Base-by-base conservation (phyloP, 2,113 vertebrate species). In the Channa maculata region DNA sequence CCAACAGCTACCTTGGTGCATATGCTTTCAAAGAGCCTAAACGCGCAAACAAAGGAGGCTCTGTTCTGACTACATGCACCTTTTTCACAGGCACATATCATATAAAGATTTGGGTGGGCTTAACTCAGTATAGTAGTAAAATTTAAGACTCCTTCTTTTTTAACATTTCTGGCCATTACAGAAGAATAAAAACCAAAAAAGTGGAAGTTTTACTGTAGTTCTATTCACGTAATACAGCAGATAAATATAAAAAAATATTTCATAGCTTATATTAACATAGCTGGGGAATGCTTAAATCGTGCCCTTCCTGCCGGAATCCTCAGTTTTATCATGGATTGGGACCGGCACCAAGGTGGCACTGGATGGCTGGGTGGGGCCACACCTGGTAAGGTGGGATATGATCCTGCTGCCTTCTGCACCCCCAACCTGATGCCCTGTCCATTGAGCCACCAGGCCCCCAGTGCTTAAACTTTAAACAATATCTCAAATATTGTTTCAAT, bases 41-140 rank as follows among this genome's bases (percentile, higher is more conserved):
- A 84, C 84, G 65, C 78, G 78, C 85, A 91, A 81, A 92, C 90
- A 91, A 92, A 91, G 88, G 81, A 84, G 69, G 50, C 85, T 90
- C 90, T 92, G 90, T 92, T 89, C 90, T 85, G 86, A 82, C 81
- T 75, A 48, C 77, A 48, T 85, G 84, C 82, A 84, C 83, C 81
- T 78, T 86, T 88, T 89, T 89, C 77, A 84, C 82, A 88, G 80
- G 61, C 79, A 77, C 79, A 83, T 85, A 86, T 82, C 77, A 87
- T 72, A 75, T 77, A 71, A 65, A 68, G 72, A 58, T 65, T 85
- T 43, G 39, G 66, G 43, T 64, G 37, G 79, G 84, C 71, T 80
- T 83, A 24, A 24, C 84, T 69, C 71, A 71, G 69, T 11, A 8
- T 50, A 62, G 61, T 75, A 64, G 74, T 86, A 79, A 53, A 87